Evolutionary conservation across 2,113 vertebrate species (phyloP).

Genomic region (Tor tambroides): DNA sequence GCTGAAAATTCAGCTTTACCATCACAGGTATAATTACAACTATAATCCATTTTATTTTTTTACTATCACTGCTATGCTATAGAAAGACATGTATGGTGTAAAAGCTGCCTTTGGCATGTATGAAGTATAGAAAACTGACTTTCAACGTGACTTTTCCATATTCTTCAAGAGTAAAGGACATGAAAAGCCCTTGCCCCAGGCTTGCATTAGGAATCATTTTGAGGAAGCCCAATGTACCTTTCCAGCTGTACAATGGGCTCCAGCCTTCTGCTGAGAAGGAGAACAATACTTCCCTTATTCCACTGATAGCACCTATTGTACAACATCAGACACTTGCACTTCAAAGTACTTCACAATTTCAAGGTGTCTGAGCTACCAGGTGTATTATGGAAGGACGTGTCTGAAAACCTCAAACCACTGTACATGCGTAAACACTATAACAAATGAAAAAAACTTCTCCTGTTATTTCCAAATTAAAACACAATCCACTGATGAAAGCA

Average conservation of each 20-base stretch:
- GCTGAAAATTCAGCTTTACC: too few species aligned
- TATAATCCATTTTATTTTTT: neutral
- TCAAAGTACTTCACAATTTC: constrained; percentile 30
- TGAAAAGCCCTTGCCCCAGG: constrained; percentile 35
- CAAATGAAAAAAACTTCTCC: neutral
- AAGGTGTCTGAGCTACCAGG: constrained; percentile 28
- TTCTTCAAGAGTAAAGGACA: constrained; percentile 3
- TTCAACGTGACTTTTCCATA: constrained; percentile 24
- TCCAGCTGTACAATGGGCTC: constrained; percentile 2
- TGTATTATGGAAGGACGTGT: neutral
- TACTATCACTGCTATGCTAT: neutral
- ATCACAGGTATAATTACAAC: too few species aligned
- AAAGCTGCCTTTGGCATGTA: constrained; percentile 22
- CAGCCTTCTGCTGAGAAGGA: constrained; percentile 32
- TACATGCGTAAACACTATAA: neutral
- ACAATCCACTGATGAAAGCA: constrained; percentile 3
- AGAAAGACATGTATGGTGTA: constrained; percentile 22
- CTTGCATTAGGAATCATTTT: constrained; percentile 35
- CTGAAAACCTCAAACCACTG: neutral
- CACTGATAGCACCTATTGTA: constrained; percentile 45
- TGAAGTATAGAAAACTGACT: constrained; percentile 34
- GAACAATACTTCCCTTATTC: constrained; percentile 44
- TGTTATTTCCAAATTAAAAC: neutral
- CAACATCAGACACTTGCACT: constrained; percentile 31
- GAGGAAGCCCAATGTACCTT: constrained; percentile 27